Percentiles rank a stretch among this genome's conserved stretches.
Conservation (phyloP, 1,140 invertebrate genomes). For the Hylaeus volcanicus region DNA sequence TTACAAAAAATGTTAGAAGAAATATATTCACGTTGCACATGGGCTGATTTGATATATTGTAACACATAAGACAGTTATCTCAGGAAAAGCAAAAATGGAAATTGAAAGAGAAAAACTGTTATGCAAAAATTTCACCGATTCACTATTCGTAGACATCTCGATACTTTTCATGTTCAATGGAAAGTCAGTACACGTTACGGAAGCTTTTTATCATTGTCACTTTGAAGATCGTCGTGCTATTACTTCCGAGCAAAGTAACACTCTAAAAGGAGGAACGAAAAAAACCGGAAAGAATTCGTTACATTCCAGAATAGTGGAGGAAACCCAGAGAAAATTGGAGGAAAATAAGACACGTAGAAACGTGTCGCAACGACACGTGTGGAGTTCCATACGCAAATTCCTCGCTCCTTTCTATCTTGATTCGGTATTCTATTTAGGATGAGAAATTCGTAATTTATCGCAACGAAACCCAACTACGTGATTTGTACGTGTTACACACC, state of each 20-base stretch:
- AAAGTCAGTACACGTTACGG: slow-evolving; percentile 6
- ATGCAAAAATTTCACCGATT: too few species aligned
- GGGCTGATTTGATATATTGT: too few species aligned
- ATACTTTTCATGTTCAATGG: slow-evolving; percentile 20
- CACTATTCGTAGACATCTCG: too few species aligned
- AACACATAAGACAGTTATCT: too few species aligned
- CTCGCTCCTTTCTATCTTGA: neutral
- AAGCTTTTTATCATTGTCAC: slow-evolving; percentile 25
- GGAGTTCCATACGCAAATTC: slow-evolving; percentile 16
- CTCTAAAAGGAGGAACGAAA: slow-evolving; percentile 1
- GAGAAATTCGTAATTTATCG: slow-evolving; percentile 6
- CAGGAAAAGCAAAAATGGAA: too few species aligned
- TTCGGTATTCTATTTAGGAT: neutral
- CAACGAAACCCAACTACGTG: slow-evolving; percentile 8
- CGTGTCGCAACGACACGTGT: slow-evolving; percentile 8
- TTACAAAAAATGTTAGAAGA: too few species aligned
- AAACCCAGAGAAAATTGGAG: slow-evolving; percentile 47
- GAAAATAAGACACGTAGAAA: neutral
- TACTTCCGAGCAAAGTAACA: slow-evolving; percentile 49
- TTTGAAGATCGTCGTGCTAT: slow-evolving; percentile 43
- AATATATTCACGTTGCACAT: too few species aligned
- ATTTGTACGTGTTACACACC: neutral
- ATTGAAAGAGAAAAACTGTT: too few species aligned
- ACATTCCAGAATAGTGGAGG: slow-evolving; percentile 39
- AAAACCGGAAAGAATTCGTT: slow-evolving; percentile 29